Percentiles rank a stretch among this genome's conserved stretches.
Conservation (phyloP, 2,797 vertebrate genomes). For the Valencia hispanica region DNA sequence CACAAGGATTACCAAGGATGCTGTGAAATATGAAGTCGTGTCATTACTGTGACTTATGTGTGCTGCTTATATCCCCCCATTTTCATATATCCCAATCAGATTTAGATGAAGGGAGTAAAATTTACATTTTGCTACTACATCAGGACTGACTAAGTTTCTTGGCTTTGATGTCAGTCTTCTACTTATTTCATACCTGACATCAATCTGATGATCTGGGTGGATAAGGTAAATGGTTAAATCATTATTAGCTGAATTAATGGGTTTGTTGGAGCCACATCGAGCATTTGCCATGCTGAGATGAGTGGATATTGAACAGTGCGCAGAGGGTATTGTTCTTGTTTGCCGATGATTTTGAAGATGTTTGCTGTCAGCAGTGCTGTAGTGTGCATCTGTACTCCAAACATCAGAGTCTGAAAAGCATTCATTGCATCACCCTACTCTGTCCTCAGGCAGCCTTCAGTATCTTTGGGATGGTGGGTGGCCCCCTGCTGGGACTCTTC, state of each 20-base stretch:
- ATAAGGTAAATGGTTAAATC: not conserved
- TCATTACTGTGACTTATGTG: no score
- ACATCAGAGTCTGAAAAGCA: not conserved
- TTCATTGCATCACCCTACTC: not conserved
- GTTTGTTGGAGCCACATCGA: not conserved
- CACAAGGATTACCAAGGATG: not conserved
- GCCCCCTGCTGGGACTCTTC: constrained; percentile 92
- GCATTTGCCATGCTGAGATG: not conserved
- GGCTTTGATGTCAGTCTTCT: no score
- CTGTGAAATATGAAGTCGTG: not conserved
- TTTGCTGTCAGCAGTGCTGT: not conserved
- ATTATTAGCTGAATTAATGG: not conserved
- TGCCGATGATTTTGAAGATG: not conserved
- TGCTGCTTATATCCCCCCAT: not conserved
- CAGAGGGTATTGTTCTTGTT: no score
- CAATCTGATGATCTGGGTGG: not conserved
- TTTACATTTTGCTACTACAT: not conserved
- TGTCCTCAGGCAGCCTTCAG: constrained; percentile 90
- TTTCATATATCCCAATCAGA: not conserved
- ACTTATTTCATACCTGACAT: not conserved
- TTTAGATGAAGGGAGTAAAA: not conserved
- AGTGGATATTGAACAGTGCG: no score
- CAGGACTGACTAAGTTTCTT: not conserved
- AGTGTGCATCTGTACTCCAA: not conserved
- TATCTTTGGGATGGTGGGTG: constrained; percentile 98